Conservation (phyloP, 2,888 invertebrate genomes). For the Frankliniella fusca region DNA sequence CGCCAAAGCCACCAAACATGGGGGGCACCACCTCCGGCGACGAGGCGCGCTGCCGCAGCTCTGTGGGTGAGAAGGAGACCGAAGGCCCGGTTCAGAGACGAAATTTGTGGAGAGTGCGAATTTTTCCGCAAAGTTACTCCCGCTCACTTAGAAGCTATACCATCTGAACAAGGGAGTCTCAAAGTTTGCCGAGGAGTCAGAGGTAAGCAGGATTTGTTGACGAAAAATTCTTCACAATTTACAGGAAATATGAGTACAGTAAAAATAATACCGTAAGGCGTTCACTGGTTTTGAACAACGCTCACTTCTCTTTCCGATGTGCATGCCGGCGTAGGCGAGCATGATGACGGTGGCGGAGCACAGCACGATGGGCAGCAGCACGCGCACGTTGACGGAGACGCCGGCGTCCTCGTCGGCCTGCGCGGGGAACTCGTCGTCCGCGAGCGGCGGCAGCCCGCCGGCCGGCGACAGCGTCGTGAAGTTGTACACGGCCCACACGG, state of each 20-base stretch:
- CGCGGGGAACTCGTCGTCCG: neutral
- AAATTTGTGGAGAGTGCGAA: neutral
- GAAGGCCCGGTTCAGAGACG: too few relatives aligned
- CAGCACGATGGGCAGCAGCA: conserved; percentile 11
- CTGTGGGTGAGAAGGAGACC: neutral
- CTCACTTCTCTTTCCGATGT: conserved; percentile 7
- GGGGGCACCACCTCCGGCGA: neutral
- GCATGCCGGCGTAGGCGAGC: conserved; percentile 13
- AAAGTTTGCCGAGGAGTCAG: too few relatives aligned
- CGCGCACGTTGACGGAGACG: neutral
- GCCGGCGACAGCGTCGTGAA: conserved; percentile 69
- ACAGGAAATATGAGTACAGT: too few relatives aligned
- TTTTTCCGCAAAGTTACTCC: too few relatives aligned
- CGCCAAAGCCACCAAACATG: neutral
- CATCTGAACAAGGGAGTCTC: too few relatives aligned
- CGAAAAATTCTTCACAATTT: too few relatives aligned
- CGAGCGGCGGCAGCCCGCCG: conserved; percentile 40
- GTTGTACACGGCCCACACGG: conserved; percentile 75
- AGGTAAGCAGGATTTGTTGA: too few relatives aligned
- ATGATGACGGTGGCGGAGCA: neutral
- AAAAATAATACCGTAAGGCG: too few relatives aligned
- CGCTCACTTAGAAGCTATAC: too few relatives aligned
- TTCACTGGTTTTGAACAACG: neutral
- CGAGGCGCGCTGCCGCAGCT: neutral
- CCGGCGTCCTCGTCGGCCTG: neutral